phyloP scores from a whole-genome alignment of 2,888 invertebrate genomes.

The Aquatica leii region DNA sequence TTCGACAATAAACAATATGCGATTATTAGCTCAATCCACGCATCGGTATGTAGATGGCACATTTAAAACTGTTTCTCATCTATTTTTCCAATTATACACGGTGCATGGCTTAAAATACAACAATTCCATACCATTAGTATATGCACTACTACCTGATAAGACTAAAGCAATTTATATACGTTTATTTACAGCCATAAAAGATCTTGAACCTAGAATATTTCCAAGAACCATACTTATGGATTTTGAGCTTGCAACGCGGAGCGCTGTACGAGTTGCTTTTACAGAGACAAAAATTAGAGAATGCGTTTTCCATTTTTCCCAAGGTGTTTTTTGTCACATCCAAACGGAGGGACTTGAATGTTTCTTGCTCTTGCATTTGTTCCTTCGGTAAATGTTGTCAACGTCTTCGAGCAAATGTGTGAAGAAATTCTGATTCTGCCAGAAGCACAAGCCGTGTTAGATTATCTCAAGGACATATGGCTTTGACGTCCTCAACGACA shows the following conservation, averaged over 20 bases:
- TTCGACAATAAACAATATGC: too few relatives aligned
- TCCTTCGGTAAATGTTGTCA: background rate
- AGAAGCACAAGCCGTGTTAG: background rate
- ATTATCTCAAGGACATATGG: constrained; percentile 13
- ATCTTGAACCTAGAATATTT: background rate
- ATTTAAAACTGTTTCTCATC: too few relatives aligned
- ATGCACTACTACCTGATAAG: constrained; percentile 36
- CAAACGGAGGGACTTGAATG: constrained; percentile 6
- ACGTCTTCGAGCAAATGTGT: background rate
- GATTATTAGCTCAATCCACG: too few relatives aligned
- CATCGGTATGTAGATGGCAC: too few relatives aligned
- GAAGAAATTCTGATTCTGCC: background rate
- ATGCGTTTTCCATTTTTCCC: constrained; percentile 36
- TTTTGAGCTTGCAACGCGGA: constrained; percentile 26
- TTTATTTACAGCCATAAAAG: constrained; percentile 22
- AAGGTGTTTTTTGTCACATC: constrained; percentile 32
- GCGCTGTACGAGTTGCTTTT: constrained; percentile 21
- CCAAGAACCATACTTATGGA: constrained; percentile 19
- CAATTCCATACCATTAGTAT: constrained; percentile 9
- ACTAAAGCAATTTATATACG: constrained; percentile 14
- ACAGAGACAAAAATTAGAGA: constrained; percentile 12
- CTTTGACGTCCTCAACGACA: constrained; percentile 31
- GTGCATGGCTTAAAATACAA: background rate
- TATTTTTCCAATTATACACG: too few relatives aligned
- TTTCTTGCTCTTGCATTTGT: background rate